These are phyloP conservation scores for Smutsia gigantea DNA, from an alignment of 2,797 vertebrate genomes.

Conservation along the genomic window DNA sequence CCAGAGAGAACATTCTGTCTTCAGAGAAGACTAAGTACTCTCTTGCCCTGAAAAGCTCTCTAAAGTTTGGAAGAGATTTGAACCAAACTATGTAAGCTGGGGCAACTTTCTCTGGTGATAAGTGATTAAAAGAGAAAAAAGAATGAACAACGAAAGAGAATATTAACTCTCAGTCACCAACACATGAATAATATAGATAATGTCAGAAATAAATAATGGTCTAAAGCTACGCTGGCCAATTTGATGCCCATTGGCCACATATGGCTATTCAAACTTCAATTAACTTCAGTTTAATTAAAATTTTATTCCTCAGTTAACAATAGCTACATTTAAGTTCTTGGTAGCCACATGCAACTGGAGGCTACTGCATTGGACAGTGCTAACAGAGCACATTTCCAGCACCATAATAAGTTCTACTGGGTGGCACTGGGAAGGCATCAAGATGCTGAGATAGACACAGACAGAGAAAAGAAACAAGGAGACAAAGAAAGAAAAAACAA, in stretches of 20 bases:
- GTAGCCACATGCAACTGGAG: background rate
- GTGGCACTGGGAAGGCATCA: background rate
- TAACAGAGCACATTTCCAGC: background rate
- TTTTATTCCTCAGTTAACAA: background rate
- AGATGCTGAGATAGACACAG: background rate
- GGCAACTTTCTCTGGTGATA: background rate
- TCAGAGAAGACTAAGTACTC: slow-evolving; percentile 22
- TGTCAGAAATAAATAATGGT: background rate
- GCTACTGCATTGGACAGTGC: background rate
- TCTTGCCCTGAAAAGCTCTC: slow-evolving; percentile 15
- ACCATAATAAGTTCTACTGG: background rate
- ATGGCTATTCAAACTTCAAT: background rate
- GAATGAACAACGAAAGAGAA: background rate
- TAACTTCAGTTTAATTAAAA: background rate
- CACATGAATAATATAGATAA: background rate
- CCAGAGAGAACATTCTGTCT: slow-evolving; percentile 4
- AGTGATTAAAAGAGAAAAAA: background rate
- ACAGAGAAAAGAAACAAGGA: background rate
- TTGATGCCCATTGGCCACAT: background rate
- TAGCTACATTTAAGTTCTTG: background rate
- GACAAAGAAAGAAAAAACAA: background rate
- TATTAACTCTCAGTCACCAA: background rate
- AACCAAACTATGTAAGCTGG: background rate
- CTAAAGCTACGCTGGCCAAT: background rate
- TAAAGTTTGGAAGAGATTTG: background rate